These are phyloP conservation scores for Drosophila asahinai DNA, from an alignment of 1,140 invertebrate species.

Conservation along the genomic window DNA sequence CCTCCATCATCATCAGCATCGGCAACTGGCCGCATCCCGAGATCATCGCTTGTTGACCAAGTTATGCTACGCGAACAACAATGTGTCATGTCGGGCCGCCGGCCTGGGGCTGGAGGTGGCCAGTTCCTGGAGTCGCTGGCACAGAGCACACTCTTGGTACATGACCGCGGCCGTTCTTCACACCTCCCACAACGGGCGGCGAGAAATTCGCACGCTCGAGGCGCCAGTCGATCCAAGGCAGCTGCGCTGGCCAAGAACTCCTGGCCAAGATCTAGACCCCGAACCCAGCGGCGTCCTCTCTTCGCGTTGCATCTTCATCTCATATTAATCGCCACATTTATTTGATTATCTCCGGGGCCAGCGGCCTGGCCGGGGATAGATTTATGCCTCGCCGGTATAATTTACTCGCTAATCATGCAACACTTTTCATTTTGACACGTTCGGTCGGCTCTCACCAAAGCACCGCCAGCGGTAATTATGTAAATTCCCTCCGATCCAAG, in stretches of 20 bases:
- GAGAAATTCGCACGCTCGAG: conserved; percentile 62
- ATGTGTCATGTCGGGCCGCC: conserved; percentile 70
- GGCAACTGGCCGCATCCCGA: conserved; percentile 41
- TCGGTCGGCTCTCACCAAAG: conserved; percentile 72
- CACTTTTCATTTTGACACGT: conserved; percentile 83
- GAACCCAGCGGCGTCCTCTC: conserved; percentile 23
- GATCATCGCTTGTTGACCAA: conserved; percentile 71
- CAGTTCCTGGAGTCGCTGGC: conserved; percentile 32
- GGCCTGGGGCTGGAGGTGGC: conserved; percentile 52
- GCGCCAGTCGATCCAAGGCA: conserved; percentile 72
- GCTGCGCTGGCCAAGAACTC: conserved; percentile 31
- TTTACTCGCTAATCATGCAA: conserved; percentile 82
- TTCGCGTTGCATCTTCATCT: conserved; percentile 72
- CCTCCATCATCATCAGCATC: conserved; percentile 54
- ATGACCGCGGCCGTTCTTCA: conserved; percentile 51
- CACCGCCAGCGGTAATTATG: conserved; percentile 79
- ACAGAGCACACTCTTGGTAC: conserved; percentile 11
- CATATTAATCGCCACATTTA: conserved; percentile 79
- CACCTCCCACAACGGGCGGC: conserved; percentile 75
- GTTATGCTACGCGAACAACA: conserved; percentile 66
- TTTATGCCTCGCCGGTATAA: conserved; percentile 70
- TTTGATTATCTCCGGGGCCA: conserved; percentile 68
- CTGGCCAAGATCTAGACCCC: conserved; percentile 28
- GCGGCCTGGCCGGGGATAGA: conserved; percentile 44
- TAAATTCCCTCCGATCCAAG: conserved; percentile 56